These are phyloP conservation scores for Chydorus sphaericus DNA, from an alignment of 2,888 invertebrate species.

Conservation along the genomic window DNA sequence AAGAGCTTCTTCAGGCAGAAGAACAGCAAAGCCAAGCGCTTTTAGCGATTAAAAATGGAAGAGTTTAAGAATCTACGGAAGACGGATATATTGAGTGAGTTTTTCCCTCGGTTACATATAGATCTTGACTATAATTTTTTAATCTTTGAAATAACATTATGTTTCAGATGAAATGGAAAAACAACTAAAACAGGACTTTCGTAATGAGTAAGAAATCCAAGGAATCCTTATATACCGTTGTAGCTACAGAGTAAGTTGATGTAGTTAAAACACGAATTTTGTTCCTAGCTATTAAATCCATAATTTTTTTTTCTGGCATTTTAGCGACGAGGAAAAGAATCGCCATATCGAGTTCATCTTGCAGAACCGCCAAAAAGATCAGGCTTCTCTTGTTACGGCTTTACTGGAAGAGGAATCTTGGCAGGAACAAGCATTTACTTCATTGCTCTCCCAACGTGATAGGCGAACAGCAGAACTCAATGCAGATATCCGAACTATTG, in stretches of 20 bases:
- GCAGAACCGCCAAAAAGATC: conserved; percentile 4
- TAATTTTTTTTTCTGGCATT: background rate
- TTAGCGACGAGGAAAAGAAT: background rate
- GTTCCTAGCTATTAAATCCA: no score
- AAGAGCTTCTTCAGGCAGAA: background rate
- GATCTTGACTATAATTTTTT: background rate
- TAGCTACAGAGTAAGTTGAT: background rate
- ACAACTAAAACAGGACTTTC: background rate
- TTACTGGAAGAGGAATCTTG: conserved; percentile 4
- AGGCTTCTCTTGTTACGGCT: conserved; percentile 1
- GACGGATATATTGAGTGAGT: background rate
- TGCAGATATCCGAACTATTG: background rate
- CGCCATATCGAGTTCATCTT: conserved; percentile 4
- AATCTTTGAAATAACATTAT: background rate
- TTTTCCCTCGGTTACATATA: no score
- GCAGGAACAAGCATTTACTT: conserved; percentile 12
- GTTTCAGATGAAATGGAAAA: background rate
- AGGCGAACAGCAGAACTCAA: background rate
- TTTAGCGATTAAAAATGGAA: background rate
- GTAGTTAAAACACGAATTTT: background rate
- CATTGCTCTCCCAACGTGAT: conserved; percentile 7
- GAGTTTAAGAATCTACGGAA: background rate
- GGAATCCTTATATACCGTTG: background rate
- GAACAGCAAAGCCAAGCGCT: background rate
- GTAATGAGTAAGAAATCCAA: background rate